These are phyloP conservation scores for Reinhardtius hippoglossoides DNA, from an alignment of 2,113 vertebrate genomes.

Conservation along the genomic window DNA sequence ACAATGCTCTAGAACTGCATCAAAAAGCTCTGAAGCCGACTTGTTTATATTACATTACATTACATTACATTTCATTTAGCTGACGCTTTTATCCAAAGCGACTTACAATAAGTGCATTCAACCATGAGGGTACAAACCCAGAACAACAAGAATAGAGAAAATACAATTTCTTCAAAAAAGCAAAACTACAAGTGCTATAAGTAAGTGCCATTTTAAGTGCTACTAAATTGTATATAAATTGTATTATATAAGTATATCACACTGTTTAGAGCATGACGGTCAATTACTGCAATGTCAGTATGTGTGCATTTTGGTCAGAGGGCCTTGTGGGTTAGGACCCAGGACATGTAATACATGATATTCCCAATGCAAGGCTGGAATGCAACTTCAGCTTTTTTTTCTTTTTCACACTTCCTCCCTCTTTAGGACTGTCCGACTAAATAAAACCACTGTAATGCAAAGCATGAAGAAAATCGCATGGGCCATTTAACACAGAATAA, in stretches of 20 bases:
- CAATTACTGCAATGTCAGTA: not conserved
- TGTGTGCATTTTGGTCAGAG: not conserved
- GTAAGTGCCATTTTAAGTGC: too few relatives aligned
- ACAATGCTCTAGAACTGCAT: not conserved
- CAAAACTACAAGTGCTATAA: too few relatives aligned
- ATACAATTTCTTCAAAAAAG: too few relatives aligned
- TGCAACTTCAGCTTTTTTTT: slow-evolving; percentile 12
- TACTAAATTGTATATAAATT: too few relatives aligned
- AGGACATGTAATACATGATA: not conserved
- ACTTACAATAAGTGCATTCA: too few relatives aligned
- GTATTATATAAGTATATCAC: too few relatives aligned
- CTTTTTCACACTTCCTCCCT: not conserved
- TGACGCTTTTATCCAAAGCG: too few relatives aligned
- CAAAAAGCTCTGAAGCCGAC: not conserved
- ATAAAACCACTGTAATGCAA: slow-evolving; percentile 53
- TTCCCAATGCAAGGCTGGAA: not conserved
- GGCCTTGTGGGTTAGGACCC: not conserved
- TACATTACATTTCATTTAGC: too few relatives aligned
- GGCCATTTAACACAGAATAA: slow-evolving; percentile 50
- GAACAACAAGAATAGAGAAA: too few relatives aligned
- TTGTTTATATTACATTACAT: too few relatives aligned
- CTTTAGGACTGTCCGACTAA: slow-evolving; percentile 23
- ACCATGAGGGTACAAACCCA: too few relatives aligned
- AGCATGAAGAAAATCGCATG: slow-evolving; percentile 38
- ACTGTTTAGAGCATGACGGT: not conserved